phyloP scores from a whole-genome alignment of 2,113 vertebrate species.

The Cheirogaleus medius region DNA sequence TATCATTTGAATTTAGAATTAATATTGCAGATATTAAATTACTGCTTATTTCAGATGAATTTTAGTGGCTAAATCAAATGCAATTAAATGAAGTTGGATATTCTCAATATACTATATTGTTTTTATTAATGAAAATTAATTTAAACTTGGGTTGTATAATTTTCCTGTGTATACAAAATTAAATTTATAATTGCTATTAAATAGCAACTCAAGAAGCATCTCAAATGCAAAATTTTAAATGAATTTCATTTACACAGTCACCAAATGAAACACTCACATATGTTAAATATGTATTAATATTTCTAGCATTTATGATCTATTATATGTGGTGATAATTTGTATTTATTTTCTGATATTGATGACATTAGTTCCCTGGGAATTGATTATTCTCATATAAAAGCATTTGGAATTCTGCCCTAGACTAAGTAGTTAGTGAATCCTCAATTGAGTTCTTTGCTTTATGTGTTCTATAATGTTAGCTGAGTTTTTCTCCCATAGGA shows the following conservation, averaged over 20 bases:
- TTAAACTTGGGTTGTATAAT: constrained; percentile 56
- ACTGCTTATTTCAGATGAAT: constrained; percentile 52
- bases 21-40: constrained; percentile 65
- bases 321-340: background rate
- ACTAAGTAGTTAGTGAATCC: background rate
- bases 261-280: background rate
- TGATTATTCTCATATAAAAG: background rate
- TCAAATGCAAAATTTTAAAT: constrained; percentile 44
- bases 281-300: constrained; percentile 27
- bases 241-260: background rate
- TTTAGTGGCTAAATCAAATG: constrained; percentile 53
- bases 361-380: background rate
- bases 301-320: background rate
- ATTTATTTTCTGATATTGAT: constrained; percentile 15
- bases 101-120: constrained; percentile 33
- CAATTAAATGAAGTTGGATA: constrained; percentile 18
- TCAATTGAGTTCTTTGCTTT: background rate
- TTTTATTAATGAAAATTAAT: constrained; percentile 70
- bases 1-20: constrained; percentile 65
- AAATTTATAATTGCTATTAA: constrained; percentile 66
- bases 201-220: background rate
- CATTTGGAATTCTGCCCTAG: background rate
- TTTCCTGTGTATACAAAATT: constrained; percentile 38
- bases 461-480: background rate
- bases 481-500: background rate